Conservation (phyloP, 1,140 invertebrate genomes). For the Brachionus plicatilis region DNA sequence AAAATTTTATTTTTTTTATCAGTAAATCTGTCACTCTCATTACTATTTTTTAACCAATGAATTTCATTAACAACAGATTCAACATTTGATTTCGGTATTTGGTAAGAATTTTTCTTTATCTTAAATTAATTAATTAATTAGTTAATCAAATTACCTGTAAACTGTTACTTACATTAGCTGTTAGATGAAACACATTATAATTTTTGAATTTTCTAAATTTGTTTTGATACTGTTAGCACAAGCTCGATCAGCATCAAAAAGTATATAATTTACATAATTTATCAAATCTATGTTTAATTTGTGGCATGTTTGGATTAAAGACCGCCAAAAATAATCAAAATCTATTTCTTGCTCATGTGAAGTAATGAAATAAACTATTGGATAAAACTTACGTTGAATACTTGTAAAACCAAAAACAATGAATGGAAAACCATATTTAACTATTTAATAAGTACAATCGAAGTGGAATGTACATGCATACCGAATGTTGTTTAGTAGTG, state of each 20-base stretch:
- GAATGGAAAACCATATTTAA: not conserved
- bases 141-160: not conserved
- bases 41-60: not conserved
- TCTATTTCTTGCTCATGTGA: not conserved
- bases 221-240: too few species aligned
- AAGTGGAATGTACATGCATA: not conserved
- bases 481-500: not conserved
- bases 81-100: not conserved
- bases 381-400: slow-evolving; percentile 6
- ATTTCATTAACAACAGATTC: not conserved
- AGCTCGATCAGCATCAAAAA: too few species aligned
- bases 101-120: not conserved
- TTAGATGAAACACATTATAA: not conserved
- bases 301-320: not conserved
- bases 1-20: too few species aligned
- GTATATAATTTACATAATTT: not conserved
- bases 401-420: not conserved
- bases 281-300: not conserved
- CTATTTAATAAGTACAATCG: not conserved
- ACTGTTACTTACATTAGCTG: not conserved
- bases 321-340: not conserved
- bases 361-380: not conserved
- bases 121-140: not conserved
- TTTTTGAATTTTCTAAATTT: not conserved
- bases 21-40: too few species aligned